A percentile compares a stretch with the other conserved stretches of the same genome.
These are phyloP conservation scores for Amblyteles armatorius DNA, from an alignment of 2,888 invertebrate genomes.

Conservation along the genomic window DNA sequence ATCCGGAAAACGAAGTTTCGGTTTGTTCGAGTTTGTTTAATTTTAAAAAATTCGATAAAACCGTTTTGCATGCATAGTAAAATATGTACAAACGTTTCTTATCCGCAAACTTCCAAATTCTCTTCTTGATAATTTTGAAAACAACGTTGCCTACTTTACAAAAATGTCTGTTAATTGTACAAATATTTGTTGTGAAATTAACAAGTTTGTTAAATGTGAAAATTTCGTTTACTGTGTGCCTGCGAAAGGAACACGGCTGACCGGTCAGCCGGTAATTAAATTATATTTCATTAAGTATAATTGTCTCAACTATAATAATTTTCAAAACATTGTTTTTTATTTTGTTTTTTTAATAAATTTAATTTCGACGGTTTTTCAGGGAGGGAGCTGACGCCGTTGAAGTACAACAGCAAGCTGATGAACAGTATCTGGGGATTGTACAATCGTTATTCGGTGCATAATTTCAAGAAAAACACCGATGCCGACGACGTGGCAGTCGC, in stretches of 20 bases:
- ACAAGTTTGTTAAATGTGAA: too few relatives aligned
- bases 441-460: constrained; percentile 95
- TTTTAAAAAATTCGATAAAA: too few relatives aligned
- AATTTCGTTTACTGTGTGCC: background rate
- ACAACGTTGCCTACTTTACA: too few relatives aligned
- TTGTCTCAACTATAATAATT: background rate
- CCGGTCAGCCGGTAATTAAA: background rate
- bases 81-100: too few relatives aligned
- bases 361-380: constrained; percentile 84
- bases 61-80: too few relatives aligned
- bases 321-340: background rate
- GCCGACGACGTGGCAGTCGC: constrained; percentile 82
- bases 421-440: constrained; percentile 97
- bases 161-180: too few relatives aligned
- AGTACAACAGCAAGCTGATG: constrained; percentile 95
- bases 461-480: constrained; percentile 92
- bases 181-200: background rate
- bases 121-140: too few relatives aligned
- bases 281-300: background rate
- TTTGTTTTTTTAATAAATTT: constrained; percentile 64
- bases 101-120: too few relatives aligned
- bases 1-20: background rate
- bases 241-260: background rate
- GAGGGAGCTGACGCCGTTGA: constrained; percentile 89
- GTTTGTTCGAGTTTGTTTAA: background rate